phyloP scores from a whole-genome alignment of 2,113 vertebrate species.

The Potamarius usumacintae region DNA sequence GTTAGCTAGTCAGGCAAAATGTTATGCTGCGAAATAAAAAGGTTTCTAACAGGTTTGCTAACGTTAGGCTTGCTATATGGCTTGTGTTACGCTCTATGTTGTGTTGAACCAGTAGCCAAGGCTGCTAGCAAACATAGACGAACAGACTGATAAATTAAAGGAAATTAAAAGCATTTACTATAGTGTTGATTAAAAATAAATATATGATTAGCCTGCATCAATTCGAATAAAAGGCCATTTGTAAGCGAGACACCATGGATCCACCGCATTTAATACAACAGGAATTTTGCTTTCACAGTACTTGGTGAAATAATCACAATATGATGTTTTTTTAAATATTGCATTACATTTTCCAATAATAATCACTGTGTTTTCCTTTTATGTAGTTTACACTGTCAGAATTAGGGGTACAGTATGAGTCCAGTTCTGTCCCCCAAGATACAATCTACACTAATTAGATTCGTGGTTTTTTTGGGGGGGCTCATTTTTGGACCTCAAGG shows the following conservation, averaged over 20 bases:
- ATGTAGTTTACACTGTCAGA: background rate
- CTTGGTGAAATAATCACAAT: background rate
- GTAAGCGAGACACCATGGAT: background rate
- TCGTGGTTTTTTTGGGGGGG: too few species aligned
- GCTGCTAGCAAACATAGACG: background rate
- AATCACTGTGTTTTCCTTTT: background rate
- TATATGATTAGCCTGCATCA: too few species aligned
- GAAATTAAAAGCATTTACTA: background rate
- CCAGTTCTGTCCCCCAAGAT: too few species aligned
- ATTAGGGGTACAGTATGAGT: too few species aligned
- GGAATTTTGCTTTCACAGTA: background rate
- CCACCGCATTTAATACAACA: background rate
- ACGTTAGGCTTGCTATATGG: background rate
- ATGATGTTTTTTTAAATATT: background rate
- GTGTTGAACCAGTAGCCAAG: background rate
- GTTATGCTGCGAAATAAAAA: background rate
- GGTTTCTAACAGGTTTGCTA: background rate
- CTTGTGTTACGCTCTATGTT: background rate
- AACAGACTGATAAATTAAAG: background rate
- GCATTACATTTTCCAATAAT: background rate
- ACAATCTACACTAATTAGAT: too few species aligned
- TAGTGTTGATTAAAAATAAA: background rate
- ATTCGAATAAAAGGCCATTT: too few species aligned
- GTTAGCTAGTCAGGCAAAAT: background rate
- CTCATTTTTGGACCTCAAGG: too few species aligned